Base-by-base conservation (phyloP, 2,888 invertebrate species). In the Autographa pulchrina region DNA sequence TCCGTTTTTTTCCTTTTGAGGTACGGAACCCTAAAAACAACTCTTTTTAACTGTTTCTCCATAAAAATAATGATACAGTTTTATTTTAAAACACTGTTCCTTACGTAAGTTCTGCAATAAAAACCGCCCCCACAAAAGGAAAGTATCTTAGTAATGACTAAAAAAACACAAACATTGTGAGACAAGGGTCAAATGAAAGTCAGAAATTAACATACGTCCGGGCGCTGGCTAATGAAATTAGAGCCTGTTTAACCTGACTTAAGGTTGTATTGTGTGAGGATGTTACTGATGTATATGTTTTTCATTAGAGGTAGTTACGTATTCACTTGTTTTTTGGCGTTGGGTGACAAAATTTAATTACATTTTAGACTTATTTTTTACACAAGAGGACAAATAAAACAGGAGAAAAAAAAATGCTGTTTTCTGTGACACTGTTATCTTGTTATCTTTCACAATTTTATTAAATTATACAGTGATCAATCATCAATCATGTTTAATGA, bases 161-260 rank as follows among this genome's bases (percentile, higher is more conserved):
- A 48, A 48, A n/a, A 16, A 48, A 48, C 14, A 43, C 43, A 43
- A 43, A 43, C 43, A 48, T n/a, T n/a, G n/a, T n/a, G 48, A 48
- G 16, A 48, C 48, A 48, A 48, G 48, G 48, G 48, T 48, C 48
- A 48, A 16, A 7, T 1, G n/a, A n/a, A 6, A 8, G 7, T n/a
- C n/a, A 48, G 48, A 48, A 48, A 48, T 48, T 48, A 48, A 48
- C 48, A 48, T 48, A n/a, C n/a, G 48, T n/a, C 48, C 48, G 48
- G 11, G 7, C 48, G 5, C 48, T n/a, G n/a, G n/a, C 6, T 48
- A n/a, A 48, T 48, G 5, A 48, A 16, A 48, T 48, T 48, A 48
- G n/a, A 43, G 43, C 16, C 14, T 4, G 16, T 7, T 48, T 48
- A n/a, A 38, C 38, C 38, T 38, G 38, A 48, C 48, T n/a, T 48